These are phyloP conservation scores for Seira sanloemensis DNA, from an alignment of 2,888 invertebrate genomes.

Conservation along the genomic window DNA sequence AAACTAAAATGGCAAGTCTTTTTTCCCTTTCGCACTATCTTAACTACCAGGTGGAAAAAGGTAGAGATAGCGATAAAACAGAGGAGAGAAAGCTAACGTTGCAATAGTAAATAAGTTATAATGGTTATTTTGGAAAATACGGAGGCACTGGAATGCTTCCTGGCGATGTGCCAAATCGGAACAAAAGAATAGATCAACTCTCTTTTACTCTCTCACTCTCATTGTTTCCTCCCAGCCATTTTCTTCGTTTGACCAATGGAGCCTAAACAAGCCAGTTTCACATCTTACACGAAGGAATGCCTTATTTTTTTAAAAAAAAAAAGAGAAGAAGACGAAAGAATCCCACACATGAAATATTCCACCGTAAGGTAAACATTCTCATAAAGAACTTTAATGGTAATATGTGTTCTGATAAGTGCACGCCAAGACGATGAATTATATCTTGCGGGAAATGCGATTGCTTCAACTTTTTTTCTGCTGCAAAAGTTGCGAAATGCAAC, in stretches of 20 bases:
- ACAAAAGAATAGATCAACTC: conserved; percentile 66
- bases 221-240: conserved; percentile 18
- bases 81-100: conserved; percentile 52
- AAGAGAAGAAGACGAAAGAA: too few relatives aligned
- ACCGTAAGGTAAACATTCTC: too few relatives aligned
- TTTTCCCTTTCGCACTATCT: conserved; percentile 27
- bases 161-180: conserved; percentile 73
- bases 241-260: conserved; percentile 38
- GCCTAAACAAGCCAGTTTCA: conserved; percentile 1
- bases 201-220: conserved; percentile 28
- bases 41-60: conserved; percentile 53
- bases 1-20: not conserved
- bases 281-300: too few relatives aligned
- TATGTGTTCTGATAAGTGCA: not conserved
- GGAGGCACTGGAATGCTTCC: conserved; percentile 67
- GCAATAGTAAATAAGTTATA: conserved; percentile 72
- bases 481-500: not conserved
- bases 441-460: not conserved
- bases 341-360: too few relatives aligned
- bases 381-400: not conserved
- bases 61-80: conserved; percentile 42
- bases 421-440: not conserved
- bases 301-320: too few relatives aligned
- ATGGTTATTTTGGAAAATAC: conserved; percentile 71
- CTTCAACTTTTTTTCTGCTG: not conserved